phyloP scores from a whole-genome alignment of 2,113 vertebrate species.

The Penelope pileata region DNA sequence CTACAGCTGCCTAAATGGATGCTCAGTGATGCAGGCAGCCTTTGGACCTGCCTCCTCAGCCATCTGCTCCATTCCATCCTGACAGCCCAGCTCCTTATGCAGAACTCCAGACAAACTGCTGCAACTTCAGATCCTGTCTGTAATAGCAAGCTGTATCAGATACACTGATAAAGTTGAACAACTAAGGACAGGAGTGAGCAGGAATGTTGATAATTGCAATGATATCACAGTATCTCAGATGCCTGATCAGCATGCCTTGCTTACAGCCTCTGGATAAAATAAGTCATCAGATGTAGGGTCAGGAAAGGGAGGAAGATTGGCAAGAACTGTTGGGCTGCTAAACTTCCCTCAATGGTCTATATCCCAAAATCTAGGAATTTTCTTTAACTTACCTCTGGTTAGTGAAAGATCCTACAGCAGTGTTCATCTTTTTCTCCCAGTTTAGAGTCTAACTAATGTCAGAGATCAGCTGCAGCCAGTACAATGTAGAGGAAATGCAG shows the following conservation, averaged over 20 bases:
- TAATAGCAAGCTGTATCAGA: background rate
- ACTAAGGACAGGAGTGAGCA: background rate
- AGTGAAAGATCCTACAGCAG: background rate
- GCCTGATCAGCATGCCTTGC: background rate
- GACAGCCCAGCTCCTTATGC: background rate
- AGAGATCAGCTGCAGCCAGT: background rate
- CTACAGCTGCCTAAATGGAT: background rate
- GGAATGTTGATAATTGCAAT: background rate
- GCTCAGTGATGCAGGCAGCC: background rate
- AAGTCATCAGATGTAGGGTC: background rate
- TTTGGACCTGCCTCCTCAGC: background rate
- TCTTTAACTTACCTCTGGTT: background rate
- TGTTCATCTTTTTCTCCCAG: background rate
- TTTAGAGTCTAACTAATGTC: background rate
- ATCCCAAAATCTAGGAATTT: background rate
- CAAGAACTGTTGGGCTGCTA: background rate
- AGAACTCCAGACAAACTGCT: background rate
- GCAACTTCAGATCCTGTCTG: background rate
- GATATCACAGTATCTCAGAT: background rate
- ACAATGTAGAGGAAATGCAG: background rate
- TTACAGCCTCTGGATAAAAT: background rate
- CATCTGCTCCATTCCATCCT: background rate
- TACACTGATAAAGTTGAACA: background rate
- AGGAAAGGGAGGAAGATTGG: background rate
- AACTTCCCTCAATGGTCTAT: background rate